Evolutionary conservation across 64 coral and sea anemone genomes (phyloP), one percentile per base, ranked within the genome.

Genomic region (Anthopleura sola): DNA sequence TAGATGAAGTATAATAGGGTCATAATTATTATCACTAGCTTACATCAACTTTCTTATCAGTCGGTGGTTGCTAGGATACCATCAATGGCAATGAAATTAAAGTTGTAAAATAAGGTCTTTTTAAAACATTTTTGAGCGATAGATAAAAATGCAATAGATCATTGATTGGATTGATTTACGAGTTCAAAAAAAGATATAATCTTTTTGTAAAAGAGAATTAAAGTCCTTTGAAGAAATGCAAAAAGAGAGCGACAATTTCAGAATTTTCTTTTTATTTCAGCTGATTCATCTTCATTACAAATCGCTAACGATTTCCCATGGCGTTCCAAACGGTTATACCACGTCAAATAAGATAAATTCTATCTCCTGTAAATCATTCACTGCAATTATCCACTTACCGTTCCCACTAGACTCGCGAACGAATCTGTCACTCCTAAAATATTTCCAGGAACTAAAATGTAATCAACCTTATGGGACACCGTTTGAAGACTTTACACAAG

Each of bases 291-390:
- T 32, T 32, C 14, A 15, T 71, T 71, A 66, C n/a, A 66, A 5
- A 31, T 71, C 66, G 66, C 66, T 71, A 32, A 34, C 66, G 29
- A 34, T 13, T 71, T 53, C 10, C 15, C 66, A 34, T 34, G 66
- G 66, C 28, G 15, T 71, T 71, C 16, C 66, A 71, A 71, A 34
- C 66, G 66, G 66, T 71, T 32, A 71, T 71, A 12, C 24, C 28
- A 5, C 14, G 66, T 71, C 66, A 71, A 71, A 17, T 34, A 71
- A 71, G 66, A 71, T 71, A 71, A 71, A 71, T 71, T 71, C 31
- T 71, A 20, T 71, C 26, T 69, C 66, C 66, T 69, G 13, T 71
- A 71, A 71, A 71, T 71, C 66, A 71, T 71, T 32, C 31, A 33
- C 1, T 34, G 66, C 66, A 32, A 71, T 71, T 71, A 71, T 71